phyloP scores from a whole-genome alignment of 2,797 vertebrate species.

The Lycodopsis pacificus region DNA sequence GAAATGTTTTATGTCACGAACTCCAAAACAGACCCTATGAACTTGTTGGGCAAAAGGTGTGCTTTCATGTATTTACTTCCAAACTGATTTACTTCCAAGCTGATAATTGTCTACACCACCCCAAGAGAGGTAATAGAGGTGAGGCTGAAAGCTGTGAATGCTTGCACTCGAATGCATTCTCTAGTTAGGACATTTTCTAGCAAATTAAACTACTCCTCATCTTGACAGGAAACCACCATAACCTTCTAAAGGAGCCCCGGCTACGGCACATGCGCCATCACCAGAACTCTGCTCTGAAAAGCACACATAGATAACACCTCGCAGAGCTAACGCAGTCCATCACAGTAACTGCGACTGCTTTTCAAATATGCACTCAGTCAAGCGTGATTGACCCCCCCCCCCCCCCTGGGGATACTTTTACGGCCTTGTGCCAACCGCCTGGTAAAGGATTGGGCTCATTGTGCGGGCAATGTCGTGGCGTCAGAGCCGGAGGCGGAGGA shows the following conservation, averaged over 20 bases:
- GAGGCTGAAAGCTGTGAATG: slow-evolving; percentile 14
- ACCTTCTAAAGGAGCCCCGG: slow-evolving; percentile 12
- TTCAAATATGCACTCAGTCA: slow-evolving; percentile 68
- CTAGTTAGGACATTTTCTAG: slow-evolving; percentile 24
- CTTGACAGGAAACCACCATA: slow-evolving; percentile 43
- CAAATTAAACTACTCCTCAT: slow-evolving; percentile 58
- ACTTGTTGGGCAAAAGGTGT: slow-evolving; percentile 22
- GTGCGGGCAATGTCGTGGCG: slow-evolving; percentile 23
- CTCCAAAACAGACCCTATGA: slow-evolving; percentile 21
- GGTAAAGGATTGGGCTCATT: slow-evolving; percentile 66
- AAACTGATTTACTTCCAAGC: slow-evolving; percentile 11
- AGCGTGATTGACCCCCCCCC: slow-evolving; percentile 62
- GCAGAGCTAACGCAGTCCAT: slow-evolving; percentile 47
- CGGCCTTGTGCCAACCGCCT: slow-evolving; percentile 46
- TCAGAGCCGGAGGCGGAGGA: slow-evolving; percentile 34
- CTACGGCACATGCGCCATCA: not conserved
- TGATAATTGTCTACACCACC: slow-evolving; percentile 12
- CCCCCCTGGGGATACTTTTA: slow-evolving; percentile 61
- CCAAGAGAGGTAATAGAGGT: slow-evolving; percentile 9
- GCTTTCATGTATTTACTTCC: slow-evolving; percentile 26
- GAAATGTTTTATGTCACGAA: slow-evolving; percentile 7
- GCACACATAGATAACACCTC: slow-evolving; percentile 32
- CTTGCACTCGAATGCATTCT: slow-evolving; percentile 9
- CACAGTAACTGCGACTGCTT: slow-evolving; percentile 59
- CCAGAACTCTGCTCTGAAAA: not conserved